Evolutionary conservation across 2,797 vertebrate genomes (phyloP).

Genomic region (Bufotes viridis): DNA sequence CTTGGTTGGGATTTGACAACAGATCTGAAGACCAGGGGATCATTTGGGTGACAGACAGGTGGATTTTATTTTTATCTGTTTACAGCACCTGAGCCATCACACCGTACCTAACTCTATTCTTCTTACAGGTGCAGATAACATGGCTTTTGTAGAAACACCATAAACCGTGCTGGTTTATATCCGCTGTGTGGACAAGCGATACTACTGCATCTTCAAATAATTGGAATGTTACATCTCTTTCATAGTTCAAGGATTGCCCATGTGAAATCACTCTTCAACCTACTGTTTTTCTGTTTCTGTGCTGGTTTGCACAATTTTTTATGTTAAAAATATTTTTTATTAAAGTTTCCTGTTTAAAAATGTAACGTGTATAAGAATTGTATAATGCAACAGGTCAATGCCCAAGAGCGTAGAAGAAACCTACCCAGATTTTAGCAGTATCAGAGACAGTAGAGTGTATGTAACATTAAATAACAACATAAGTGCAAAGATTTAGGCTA

Average conservation of each 20-base stretch:
- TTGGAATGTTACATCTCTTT: neutral
- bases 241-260: neutral
- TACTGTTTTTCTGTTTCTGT: neutral
- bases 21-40: neutral
- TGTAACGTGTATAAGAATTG: neutral
- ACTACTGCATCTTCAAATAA: neutral
- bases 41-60: neutral
- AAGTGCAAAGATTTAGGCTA: neutral
- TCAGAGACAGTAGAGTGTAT: too few species aligned
- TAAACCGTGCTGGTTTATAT: neutral
- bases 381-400: neutral
- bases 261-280: neutral
- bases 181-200: neutral
- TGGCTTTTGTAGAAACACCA: neutral
- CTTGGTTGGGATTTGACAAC: neutral
- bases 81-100: too few species aligned
- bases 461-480: neutral
- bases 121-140: constrained; percentile 8
- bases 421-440: neutral
- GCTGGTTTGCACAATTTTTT: too few species aligned
- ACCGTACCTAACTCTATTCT: neutral
- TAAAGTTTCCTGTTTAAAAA: neutral
- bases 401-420: neutral
- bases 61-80: too few species aligned
- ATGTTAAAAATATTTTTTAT: neutral